Evolutionary conservation across 2,888 invertebrate genomes (phyloP), one percentile per base, ranked within the genome.

Genomic region (Drosophila diplacantha): DNA sequence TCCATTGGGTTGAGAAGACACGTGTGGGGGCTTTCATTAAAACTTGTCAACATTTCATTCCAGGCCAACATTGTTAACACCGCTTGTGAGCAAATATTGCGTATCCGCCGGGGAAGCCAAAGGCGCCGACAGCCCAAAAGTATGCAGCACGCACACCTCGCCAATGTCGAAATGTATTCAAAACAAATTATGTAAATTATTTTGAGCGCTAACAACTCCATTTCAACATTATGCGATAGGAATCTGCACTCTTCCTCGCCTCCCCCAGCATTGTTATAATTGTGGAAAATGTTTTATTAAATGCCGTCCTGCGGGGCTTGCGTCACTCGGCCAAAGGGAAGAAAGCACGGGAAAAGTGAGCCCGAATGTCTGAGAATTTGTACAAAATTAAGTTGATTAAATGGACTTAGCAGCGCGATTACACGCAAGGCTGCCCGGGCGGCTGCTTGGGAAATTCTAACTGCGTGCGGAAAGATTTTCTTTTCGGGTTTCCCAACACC

Each of bases 331-430:
- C 44, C 34, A 50, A 44, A 39, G 47, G 43, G 51, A 46, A 41
- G 22, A 34, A 44, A 57, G 24, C 22, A 18, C 24, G 32, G 58
- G 44, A 31, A 49, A 41, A 74, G 57, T 64, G 47, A 56, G 63
- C 50, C 65, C 62, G 64, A 76, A 79, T 75, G 68, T 73, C 71
- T 75, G 66, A 61, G 82, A 77, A 83, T 79, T 83, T 79, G 83
- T 79, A 79, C 75, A 67, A 79, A 79, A 79, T 79, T 79, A 79
- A 79, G 83, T 79, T 79, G 78, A 79, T 79, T 79, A 79, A 79
- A 79, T 79, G 81, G 78, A 83, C 78, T 79, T 79, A 79, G 78
- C 68, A 71, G 78, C 56, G 73, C 69, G 83, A 79, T 79, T 79
- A 79, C 83, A 79, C 78, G 78, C 78, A 79, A 79, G 53, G 68